Evolutionary conservation across 2,113 vertebrate genomes (phyloP), one percentile per base, ranked within the genome.

Genomic region (Cryptoleucopteryx plumbea): DNA sequence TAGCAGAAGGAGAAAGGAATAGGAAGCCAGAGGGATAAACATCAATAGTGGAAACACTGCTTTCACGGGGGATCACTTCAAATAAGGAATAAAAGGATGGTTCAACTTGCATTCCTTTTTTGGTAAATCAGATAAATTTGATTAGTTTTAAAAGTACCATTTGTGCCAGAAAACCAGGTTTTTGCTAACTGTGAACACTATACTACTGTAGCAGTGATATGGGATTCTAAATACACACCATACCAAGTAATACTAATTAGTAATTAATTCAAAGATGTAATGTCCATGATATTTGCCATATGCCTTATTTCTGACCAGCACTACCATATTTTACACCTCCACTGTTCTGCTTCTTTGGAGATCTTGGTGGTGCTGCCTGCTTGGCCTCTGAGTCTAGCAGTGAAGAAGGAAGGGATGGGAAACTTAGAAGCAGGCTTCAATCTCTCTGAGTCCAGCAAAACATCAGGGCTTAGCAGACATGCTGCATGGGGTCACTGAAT

Each of bases 1-100:
- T 97, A 95, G 91, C 70, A 93, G 61, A 92, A 88, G 83, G 81
- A 93, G 86, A 97, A 96, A 95, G 62, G 71, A 79, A 65, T 82
- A 79, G 70, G 62, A 95, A 88, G 89, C 70, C 84, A 91, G 66
- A 56, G 70, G 94, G 73, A 50, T 93, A 95, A 95, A 94, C 84
- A 91, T 72, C 70, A 43, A 2, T 89, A 72, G 45, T 79, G 70
- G 74, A 94, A 97, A 82, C 32, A 50, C 48, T 85, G 40, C 70
- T 93, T 96, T 89, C 84, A 74, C 0, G 0, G 81, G 36, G 36
- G 66, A 89, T 95, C 62, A 27, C 86, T 94, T 94, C 61, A 92
- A 88, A 92, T 81, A 75, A 56, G 26, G 61, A 82, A 40, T 61
- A 82, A 91, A 94, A 87, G 18, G 65, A 32, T 86, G 27, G 29